Base-by-base conservation (phyloP, 2,888 invertebrate species). In the Limenitis arthemis region DNA sequence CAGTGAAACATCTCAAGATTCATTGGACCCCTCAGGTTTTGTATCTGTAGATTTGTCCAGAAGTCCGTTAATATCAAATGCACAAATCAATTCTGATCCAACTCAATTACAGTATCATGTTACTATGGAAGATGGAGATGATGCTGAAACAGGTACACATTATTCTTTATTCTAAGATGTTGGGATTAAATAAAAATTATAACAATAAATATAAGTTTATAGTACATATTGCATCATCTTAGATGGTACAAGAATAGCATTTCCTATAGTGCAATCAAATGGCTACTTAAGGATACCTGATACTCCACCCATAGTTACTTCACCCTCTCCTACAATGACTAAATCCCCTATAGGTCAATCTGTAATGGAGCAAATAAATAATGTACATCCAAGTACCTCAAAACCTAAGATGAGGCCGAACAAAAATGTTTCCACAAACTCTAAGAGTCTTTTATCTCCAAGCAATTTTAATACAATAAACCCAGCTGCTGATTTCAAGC, bases 101-200 rank as follows among this genome's bases (percentile, higher is more conserved):
- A 54, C 69, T 42, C 50, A 62, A 8, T 65, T 71, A 34, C 73
- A 75, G 47, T 86, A 85, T 59, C 80, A 85, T 61, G 86, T 85
- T 28, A 85, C 85, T 11, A 72, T 84, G 76, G 86, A 81, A 64
- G 85, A 85, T 64, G 79, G 78, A 12, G 85, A 85, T 61, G 84
- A 84, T 53, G 55, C 53, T 55, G 78, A 81, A 36, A 56, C 70
- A 70, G 80, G 84, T 84, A 54, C 49, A 33, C 34, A 46, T 52
- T 48, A 40, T 47, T 43, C 52, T 51, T 30, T n/a, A n/a, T n/a
- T n/a, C n/a, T n/a, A n/a, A n/a, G n/a, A n/a, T n/a, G n/a, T n/a
- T n/a, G n/a, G n/a, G n/a, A n/a, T n/a, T n/a, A n/a, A n/a, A n/a
- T n/a, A n/a, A n/a, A n/a, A n/a, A n/a, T n/a, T n/a, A n/a, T n/a